Percentiles rank a stretch among this genome's conserved stretches.
Conservation (phyloP, 53 echinoderm and acorn worm genomes). For the Luidia sarsii region DNA sequence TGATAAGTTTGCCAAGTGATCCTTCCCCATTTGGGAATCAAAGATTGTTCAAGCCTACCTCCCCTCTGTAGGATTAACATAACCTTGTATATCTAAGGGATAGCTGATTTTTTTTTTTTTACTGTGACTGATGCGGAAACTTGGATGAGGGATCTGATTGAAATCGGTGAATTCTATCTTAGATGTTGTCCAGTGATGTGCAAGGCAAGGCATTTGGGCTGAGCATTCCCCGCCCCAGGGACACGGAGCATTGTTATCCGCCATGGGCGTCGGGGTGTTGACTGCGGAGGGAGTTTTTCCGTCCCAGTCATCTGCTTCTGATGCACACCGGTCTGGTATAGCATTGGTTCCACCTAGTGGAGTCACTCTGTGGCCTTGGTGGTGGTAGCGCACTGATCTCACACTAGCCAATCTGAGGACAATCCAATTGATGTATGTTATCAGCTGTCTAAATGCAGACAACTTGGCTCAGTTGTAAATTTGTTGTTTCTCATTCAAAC, state of each 20-base stretch:
- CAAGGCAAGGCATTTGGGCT: constrained; percentile 60
- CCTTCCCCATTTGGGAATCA: no score
- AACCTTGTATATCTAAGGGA: not conserved
- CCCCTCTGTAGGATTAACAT: not conserved
- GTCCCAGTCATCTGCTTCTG: no score
- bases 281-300: constrained; percentile 21
- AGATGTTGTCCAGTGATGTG: constrained; percentile 14
- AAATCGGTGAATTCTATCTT: not conserved
- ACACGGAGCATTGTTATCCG: not conserved
- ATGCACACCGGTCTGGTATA: not conserved
- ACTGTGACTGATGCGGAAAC: not conserved
- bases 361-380: not conserved
- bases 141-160: not conserved
- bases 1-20: no score
- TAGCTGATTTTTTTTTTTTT: not conserved
- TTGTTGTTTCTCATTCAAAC: no score
- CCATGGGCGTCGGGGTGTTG: not conserved
- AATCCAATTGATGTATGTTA: no score
- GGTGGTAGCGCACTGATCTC: constrained; percentile 14
- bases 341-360: not conserved
- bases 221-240: not conserved
- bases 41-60: not conserved
- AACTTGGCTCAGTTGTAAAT: no score
- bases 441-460: no score
- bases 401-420: constrained; percentile 20